phyloP scores from a whole-genome alignment of 2,113 vertebrate species.

The Myocastor coypus region DNA sequence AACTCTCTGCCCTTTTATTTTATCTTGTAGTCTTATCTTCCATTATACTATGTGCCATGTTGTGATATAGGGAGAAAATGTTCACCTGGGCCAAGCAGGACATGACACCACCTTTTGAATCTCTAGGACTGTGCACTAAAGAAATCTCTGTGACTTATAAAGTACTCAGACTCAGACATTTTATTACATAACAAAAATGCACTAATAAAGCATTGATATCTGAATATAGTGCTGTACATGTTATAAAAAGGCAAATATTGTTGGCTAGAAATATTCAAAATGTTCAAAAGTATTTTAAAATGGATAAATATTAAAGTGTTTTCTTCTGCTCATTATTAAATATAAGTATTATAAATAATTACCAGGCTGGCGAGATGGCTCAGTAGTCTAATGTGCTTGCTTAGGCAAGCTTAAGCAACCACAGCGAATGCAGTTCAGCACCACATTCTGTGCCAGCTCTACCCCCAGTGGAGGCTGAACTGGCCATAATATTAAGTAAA shows the following conservation, averaged over 20 bases:
- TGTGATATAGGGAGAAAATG: not conserved
- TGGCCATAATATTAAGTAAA: no score
- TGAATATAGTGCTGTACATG: not conserved
- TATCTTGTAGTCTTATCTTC: not conserved
- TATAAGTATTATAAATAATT: constrained; percentile 17
- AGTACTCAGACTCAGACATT: not conserved
- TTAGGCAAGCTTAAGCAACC: no score
- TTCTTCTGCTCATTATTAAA: constrained; percentile 46
- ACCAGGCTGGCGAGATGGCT: no score
- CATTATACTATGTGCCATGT: not conserved
- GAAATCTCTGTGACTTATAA: not conserved
- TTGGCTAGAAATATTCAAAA: constrained; percentile 17
- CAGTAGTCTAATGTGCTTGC: no score
- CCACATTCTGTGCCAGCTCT: no score
- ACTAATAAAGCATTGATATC: not conserved
- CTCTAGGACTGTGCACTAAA: not conserved
- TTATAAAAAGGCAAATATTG: not conserved
- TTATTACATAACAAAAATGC: not conserved
- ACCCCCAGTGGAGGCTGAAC: no score
- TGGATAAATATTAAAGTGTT: not conserved
- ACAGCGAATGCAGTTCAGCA: no score
- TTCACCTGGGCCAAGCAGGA: not conserved
- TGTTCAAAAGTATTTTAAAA: constrained; percentile 7
- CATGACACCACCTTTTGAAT: not conserved
- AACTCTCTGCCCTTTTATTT: not conserved